phyloP scores from a whole-genome alignment of 2,888 invertebrate genomes.

The Drosophila recens region DNA sequence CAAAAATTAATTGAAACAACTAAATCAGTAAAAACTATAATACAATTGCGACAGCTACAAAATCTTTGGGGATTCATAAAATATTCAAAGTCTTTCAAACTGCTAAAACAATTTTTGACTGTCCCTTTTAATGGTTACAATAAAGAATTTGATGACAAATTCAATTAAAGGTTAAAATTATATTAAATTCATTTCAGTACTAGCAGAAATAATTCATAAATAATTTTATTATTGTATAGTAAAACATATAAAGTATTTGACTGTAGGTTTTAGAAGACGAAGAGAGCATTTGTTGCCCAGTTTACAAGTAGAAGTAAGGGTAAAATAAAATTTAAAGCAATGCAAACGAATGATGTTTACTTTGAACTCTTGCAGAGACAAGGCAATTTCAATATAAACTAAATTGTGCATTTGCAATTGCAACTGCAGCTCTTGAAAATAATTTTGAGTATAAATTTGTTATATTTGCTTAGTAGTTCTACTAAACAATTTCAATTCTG shows the following conservation, averaged over 20 bases:
- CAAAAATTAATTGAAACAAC: not conserved
- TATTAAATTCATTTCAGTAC: not conserved
- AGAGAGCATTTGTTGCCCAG: not conserved
- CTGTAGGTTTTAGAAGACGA: not conserved
- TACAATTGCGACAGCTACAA: constrained; percentile 13
- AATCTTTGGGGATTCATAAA: constrained; percentile 11
- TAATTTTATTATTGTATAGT: not conserved
- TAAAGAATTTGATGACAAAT: not conserved
- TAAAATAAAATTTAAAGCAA: not conserved
- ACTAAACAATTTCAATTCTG: not conserved
- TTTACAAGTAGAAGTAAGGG: not conserved
- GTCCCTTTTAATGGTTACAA: not conserved
- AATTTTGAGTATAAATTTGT: not conserved
- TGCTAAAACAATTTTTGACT: not conserved
- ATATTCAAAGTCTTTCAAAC: not conserved
- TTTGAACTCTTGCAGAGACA: constrained; percentile 31
- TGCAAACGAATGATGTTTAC: constrained; percentile 15
- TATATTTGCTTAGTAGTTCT: not conserved
- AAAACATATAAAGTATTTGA: not conserved
- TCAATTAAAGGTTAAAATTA: not conserved
- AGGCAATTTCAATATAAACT: constrained; percentile 12
- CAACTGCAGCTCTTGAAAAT: constrained; percentile 11
- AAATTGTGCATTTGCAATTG: not conserved
- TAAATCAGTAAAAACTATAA: not conserved
- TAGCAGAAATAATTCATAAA: not conserved